These are phyloP conservation scores for Coecobrya sp. DNA, from an alignment of 2,888 invertebrate genomes.

Conservation along the genomic window DNA sequence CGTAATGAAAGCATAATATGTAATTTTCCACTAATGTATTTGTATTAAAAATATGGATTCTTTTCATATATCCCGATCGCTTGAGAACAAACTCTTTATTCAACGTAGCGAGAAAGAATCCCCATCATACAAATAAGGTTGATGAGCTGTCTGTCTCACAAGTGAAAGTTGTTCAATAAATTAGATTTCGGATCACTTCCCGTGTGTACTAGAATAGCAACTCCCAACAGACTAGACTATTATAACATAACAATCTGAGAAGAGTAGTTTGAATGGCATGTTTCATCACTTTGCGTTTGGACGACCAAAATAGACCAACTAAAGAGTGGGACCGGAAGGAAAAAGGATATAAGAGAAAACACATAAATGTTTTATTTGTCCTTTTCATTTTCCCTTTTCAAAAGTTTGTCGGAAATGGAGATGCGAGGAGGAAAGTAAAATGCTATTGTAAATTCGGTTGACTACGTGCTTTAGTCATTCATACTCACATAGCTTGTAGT, in stretches of 20 bases:
- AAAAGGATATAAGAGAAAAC: constrained; percentile 21
- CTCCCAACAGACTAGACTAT: no score
- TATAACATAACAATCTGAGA: no score
- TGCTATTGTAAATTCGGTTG: not conserved
- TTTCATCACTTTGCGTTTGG: not conserved
- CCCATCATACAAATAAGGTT: no score
- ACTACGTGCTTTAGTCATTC: not conserved
- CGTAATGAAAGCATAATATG: no score
- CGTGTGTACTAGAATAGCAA: not conserved
- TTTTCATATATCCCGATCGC: no score
- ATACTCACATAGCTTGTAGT: not conserved
- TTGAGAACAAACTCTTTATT: no score
- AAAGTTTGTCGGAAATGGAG: not conserved
- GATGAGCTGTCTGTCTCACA: not conserved
- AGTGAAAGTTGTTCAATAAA: not conserved
- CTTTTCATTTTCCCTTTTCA: not conserved
- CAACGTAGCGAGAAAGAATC: no score
- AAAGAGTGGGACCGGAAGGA: constrained; percentile 7
- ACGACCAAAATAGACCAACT: not conserved
- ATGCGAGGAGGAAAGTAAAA: not conserved
- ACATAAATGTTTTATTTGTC: constrained; percentile 28
- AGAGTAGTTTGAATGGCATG: not conserved
- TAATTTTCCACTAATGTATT: no score
- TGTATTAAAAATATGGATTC: no score
- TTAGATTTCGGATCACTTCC: not conserved